phyloP scores from a whole-genome alignment of 2,888 invertebrate genomes.

The Athalia circularis region DNA sequence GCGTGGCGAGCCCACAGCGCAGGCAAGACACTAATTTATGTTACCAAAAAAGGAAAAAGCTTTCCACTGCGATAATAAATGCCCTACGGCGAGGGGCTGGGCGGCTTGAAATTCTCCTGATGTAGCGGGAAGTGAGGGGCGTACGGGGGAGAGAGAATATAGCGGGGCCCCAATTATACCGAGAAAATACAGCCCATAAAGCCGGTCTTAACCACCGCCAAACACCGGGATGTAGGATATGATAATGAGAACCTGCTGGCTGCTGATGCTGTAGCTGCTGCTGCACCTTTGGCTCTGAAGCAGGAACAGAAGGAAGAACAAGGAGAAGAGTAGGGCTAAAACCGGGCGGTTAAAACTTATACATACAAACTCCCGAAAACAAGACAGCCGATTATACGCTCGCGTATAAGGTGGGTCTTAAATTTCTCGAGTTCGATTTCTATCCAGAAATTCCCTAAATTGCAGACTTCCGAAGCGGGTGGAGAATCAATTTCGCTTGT shows the following conservation, averaged over 20 bases:
- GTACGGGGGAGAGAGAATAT: constrained; percentile 29
- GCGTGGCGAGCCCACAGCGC: background rate
- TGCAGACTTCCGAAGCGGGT: background rate
- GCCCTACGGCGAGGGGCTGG: constrained; percentile 10
- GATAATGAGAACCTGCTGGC: constrained; percentile 55
- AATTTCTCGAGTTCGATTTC: background rate
- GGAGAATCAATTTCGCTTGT: no score
- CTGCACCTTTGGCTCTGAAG: constrained; percentile 27
- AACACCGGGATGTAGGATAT: constrained; percentile 58
- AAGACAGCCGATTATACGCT: constrained; percentile 37
- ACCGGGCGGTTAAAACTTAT: constrained; percentile 2
- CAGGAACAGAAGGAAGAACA: background rate
- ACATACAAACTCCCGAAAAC: background rate
- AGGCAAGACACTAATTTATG: constrained; percentile 48
- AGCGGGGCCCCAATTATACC: constrained; percentile 57
- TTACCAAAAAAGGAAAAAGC: constrained; percentile 31
- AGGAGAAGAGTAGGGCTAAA: background rate
- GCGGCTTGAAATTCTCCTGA: background rate
- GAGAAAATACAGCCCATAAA: constrained; percentile 62
- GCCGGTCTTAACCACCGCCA: constrained; percentile 57
- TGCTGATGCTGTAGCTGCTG: no score
- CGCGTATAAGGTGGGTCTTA: constrained; percentile 8
- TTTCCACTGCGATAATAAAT: constrained; percentile 38
- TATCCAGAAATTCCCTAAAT: background rate
- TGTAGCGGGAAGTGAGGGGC: background rate